A percentile compares a stretch with the other conserved stretches of the same genome.
phyloP scores from a whole-genome alignment of 2,888 invertebrate genomes.

The Tinea semifulvella region DNA sequence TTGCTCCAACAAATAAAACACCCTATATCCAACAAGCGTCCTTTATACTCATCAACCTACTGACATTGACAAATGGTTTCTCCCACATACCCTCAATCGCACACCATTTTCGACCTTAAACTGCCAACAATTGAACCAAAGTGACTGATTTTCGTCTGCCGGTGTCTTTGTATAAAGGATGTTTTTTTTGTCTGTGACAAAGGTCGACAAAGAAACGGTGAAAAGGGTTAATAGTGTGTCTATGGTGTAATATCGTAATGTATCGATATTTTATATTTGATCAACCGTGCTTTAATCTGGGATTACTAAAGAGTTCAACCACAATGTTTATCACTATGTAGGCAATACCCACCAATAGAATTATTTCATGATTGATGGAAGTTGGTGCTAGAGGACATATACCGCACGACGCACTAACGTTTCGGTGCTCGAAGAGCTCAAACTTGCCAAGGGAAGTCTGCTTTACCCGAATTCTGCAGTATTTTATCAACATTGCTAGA shows the following conservation, averaged over 20 bases:
- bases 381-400: no score
- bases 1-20: constrained; percentile 10
- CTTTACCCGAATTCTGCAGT: no score
- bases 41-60: constrained; percentile 4
- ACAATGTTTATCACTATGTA: no score
- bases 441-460: no score
- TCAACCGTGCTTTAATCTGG: no score
- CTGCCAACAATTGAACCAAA: not conserved
- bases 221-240: constrained; percentile 12
- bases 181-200: constrained; percentile 11
- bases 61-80: constrained; percentile 7
- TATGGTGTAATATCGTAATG: constrained; percentile 3
- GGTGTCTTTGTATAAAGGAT: not conserved
- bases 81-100: not conserved
- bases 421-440: no score
- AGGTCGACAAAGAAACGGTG: constrained; percentile 7
- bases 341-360: no score
- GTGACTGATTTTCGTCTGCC: not conserved
- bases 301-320: no score
- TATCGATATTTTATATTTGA: constrained; percentile 10
- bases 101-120: not conserved
- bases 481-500: no score
- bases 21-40: not conserved
- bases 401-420: no score
- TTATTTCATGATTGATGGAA: no score